Base-by-base conservation (phyloP, 1,140 invertebrate species). In the Xylocopa sonorina region DNA sequence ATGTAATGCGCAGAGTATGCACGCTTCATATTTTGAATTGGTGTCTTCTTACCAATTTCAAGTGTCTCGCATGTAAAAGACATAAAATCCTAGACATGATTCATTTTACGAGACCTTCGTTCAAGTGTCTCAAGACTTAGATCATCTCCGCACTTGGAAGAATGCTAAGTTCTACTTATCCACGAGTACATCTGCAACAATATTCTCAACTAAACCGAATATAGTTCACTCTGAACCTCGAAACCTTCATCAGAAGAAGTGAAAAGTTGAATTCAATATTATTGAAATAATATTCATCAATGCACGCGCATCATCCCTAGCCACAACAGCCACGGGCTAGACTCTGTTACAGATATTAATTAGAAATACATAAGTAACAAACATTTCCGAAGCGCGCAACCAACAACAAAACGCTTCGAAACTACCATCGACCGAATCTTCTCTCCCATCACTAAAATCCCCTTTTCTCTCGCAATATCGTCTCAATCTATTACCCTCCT, bases 61-160 rank as follows among this genome's bases (percentile, higher is more conserved):
- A 14, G 50, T 27, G 10, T 41, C 27, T 55, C 16, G 16, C 21
- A 53, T 38, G 48, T 71, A 24, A 48, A 57, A 29, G 18, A 29
- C 38, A 41, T 71, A 57, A 55, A 71, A 71, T 55, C 32, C 21
- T 55, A 18, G 51, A 27, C 24, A 24, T 71, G 67, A 71, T 71
- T 71, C 51, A n/a, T n/a, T n/a, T n/a, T n/a, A 71, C 41, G 29
- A 55, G 24, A 57, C 51, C 66, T 71, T 53, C 32, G 16, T 53
- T 27, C 16, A 57, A 71, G 51, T 32, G 29, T 55, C 51, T n/a
- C n/a, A 12, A 55, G 24, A 16, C 14, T 69, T 71, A 41, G 67
- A 41, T 71, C 67, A 71, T 71, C 67, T 27, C 57, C 6, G 27
- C 29, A 55, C 4, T 71, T 71, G 51, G 38, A 71, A 41, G 51